Base-by-base conservation (phyloP, 2,888 invertebrate species). In the Athalia rosae region DNA sequence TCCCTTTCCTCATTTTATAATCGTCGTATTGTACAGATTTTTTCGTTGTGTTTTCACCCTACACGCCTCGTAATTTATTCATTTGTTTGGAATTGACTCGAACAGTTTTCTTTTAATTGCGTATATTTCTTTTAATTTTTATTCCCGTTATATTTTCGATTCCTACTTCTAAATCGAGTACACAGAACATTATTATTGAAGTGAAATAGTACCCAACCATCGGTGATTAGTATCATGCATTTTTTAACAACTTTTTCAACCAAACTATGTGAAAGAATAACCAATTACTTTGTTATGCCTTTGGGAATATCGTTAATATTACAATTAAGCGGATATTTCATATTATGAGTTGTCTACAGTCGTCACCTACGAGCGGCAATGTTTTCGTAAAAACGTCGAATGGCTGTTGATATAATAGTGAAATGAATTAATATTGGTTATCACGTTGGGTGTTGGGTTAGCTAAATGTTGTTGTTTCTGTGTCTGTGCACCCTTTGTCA, bases 401-500 rank as follows among this genome's bases (percentile, higher is more conserved):
- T 74, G 59, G 59, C 43, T 71, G 71, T 71, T 13, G 28, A 28
- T 28, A 28, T 28, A 58, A 71, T 71, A 71, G 71, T 71, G 71
- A 71, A 71, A 71, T 71, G 71, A 61, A 74, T 74, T 45, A 61
- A 53, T 74, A 59, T 61, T 61, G 59, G 59, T 73, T 47, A 61
- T 73, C 61, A 73, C 73, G 73, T 74, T 74, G 73, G 73, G 73
- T 74, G 73, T 83, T 83, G 78, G 82, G 81, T 86, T 88, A 86
- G 86, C 84, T 88, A 88, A 89, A 89, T 88, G 83, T 86, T 85
- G 86, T 87, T 90, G 87, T 89, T 90, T 89, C 83, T 89, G 89
- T 90, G 89, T 89, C 88, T 87, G 89, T 90, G 89, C 89, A 89
- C 85, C 87, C 88, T 89, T 86, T 89, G 88, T 89, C 89, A 84